Evolutionary conservation across 2,113 vertebrate genomes (phyloP), one percentile per base, ranked within the genome.

Genomic region (Sitta europaea): DNA sequence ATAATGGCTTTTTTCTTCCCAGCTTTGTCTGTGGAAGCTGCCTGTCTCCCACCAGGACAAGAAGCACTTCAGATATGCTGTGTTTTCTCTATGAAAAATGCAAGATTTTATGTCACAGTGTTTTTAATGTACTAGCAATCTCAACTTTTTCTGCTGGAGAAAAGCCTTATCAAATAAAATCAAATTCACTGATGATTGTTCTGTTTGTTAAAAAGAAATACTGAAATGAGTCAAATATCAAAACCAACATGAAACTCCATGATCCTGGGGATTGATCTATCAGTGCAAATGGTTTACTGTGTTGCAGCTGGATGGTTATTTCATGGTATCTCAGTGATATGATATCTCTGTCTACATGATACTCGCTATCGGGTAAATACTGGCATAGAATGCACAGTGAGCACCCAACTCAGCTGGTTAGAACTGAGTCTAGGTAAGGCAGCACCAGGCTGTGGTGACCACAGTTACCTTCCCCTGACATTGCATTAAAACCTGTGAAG

Each of bases 311-410:
- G 42, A 31, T 61, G 28, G 19, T 70, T 80, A 50, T 79, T 66
- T 76, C 47, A 29, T 3, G 7, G 2, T 50, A 66, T 62, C 48
- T 71, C 43, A 55, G 27, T 36, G 27, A 42, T 48, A 58, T 4
- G 24, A 17, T 42, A 50, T 62, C 36, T 65, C 22, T 61, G 22
- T 20, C 58, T 45, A 43, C 20, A 6, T 43, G 10, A 63, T 42
- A 48, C 3, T 71, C 7, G 9, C 11, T 62, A 4, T 36, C 0
- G 0, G 43, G 48, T 33, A 75, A 85, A 73, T 59, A 58, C 9
- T 18, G 14, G 40, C 33, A 40, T 19, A 54, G 72, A 88, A 73
- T 35, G 73, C 33, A 23, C 10, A 11, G 22, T 5, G 5, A 48
- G 23, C 31, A 65, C 31, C 3, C 36, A 57, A 9, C 17, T 80